Evolutionary conservation across 2,888 invertebrate species (phyloP).

Genomic region (Tridacna crocea): DNA sequence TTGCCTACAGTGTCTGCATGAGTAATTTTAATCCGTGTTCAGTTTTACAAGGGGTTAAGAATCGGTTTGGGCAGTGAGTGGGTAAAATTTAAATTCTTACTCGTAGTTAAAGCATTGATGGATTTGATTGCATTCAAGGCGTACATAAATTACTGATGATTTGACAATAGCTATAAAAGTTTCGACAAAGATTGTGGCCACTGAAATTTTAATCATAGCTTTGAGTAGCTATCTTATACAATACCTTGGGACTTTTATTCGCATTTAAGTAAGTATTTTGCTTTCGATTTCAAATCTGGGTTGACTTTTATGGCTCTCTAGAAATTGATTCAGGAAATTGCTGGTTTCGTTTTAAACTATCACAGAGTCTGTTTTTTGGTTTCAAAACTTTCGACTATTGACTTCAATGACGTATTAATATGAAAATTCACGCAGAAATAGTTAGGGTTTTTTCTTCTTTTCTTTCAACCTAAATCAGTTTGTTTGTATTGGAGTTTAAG

Average conservation of each 20-base stretch:
- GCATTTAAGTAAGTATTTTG: slow-evolving; percentile 27
- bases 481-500: no score
- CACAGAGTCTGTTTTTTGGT: no score
- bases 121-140: slow-evolving; percentile 23
- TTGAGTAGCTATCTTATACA: slow-evolving; percentile 5
- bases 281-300: slow-evolving; percentile 21
- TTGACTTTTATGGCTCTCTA: slow-evolving; percentile 12
- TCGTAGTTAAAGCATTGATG: slow-evolving; percentile 24
- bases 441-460: no score
- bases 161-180: slow-evolving; percentile 18
- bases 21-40: background rate
- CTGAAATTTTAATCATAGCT: slow-evolving; percentile 6
- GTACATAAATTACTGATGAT: slow-evolving; percentile 25
- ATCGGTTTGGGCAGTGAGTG: background rate
- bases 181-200: background rate
- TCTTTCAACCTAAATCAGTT: no score
- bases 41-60: background rate
- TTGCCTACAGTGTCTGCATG: background rate
- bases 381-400: no score
- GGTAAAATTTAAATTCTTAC: slow-evolving; percentile 15
- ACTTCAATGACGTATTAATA: no score
- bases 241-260: slow-evolving; percentile 21
- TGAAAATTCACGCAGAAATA: no score
- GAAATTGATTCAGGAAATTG: background rate
- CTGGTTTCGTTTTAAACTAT: background rate